Base-by-base conservation (phyloP, 2,888 invertebrate genomes). In the Matsumyia berberina region DNA sequence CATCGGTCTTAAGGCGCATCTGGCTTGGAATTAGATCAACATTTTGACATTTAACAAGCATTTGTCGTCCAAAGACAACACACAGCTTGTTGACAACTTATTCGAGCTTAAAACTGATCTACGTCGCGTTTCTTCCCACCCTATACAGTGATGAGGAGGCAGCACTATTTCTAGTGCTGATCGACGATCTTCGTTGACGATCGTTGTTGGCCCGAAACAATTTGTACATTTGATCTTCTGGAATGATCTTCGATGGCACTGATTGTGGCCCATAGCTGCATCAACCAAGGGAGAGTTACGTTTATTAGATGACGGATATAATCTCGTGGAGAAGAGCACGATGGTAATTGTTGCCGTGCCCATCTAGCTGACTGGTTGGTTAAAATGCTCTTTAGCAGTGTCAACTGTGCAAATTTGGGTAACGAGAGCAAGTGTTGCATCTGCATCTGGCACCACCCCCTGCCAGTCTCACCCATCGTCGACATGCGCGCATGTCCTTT, bases 321-420 rank as follows among this genome's bases (percentile, higher is more conserved):
- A 53, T 62, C 60, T 62, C 62, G 17, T 12, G 11, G 19, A 55
- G 64, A 79, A 74, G 74, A 80, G 66, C 85, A 70, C 74, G 74
- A 79, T 64, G 70, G 79, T 74, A 85, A 79, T 85, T 79, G 66
- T 58, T 44, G 79, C 80, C 85, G 85, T 53, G 79, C 85, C 85
- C 74, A 80, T 74, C 53, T 44, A 35, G 55, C 11, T 29, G 66
- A 17, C 53, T 44, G 42, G 55, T 12, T 29, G 66, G 24, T 42
- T n/a, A n/a, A n/a, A n/a, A 42, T 58, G 53, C 76, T 51, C 67
- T 73, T 24, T 64, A 24, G 44, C 73, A 49, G 66, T 85, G 85
- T 80, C 85, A 85, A 80, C 74, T 70, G 57, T 29, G 8, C 15
- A 67, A 74, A 85, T 76, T 80, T 60, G 60, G 76, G 51, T 76